These are phyloP conservation scores for Synergus umbraculus DNA, from an alignment of 2,888 invertebrate species.

Conservation along the genomic window DNA sequence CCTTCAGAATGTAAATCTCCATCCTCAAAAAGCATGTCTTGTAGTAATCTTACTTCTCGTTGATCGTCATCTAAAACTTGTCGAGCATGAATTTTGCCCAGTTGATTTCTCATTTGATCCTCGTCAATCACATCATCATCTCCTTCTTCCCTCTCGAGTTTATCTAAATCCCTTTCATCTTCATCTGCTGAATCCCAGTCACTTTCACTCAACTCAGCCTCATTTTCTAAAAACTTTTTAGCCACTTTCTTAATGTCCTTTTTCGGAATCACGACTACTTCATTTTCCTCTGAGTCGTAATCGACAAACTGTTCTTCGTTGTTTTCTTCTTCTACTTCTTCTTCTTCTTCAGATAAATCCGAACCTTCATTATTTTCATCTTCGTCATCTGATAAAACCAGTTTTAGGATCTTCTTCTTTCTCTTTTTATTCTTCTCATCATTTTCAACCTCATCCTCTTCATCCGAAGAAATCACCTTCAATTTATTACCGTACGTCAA, in stretches of 20 bases:
- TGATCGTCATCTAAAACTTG: constrained; percentile 93
- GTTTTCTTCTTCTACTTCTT: constrained; percentile 54
- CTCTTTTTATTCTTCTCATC: constrained; percentile 46
- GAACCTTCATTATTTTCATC: constrained; percentile 63
- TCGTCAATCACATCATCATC: constrained; percentile 91
- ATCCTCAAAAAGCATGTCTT: constrained; percentile 93
- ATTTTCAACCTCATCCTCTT: constrained; percentile 69
- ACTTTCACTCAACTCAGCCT: constrained; percentile 94
- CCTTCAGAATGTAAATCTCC: constrained; percentile 90
- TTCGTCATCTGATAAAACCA: constrained; percentile 72
- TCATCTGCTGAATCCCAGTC: constrained; percentile 94
- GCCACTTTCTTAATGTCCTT: constrained; percentile 78
- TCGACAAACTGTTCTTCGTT: constrained; percentile 79
- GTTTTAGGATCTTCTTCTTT: constrained; percentile 61
- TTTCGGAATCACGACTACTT: constrained; percentile 78
- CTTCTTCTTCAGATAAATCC: constrained; percentile 68
- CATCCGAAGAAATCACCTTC: constrained; percentile 71
- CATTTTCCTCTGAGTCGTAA: constrained; percentile 93
- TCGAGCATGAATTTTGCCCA: constrained; percentile 92
- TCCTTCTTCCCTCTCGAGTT: constrained; percentile 90
- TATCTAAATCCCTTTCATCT: constrained; percentile 88
- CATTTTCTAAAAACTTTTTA: constrained; percentile 90
- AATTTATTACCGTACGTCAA: constrained; percentile 64
- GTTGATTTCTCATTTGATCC: constrained; percentile 86
- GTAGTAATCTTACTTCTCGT: constrained; percentile 88